Percentiles rank a stretch among this genome's conserved stretches.
Conservation (phyloP, 2,797 vertebrate genomes). For the Sebastes itinus region DNA sequence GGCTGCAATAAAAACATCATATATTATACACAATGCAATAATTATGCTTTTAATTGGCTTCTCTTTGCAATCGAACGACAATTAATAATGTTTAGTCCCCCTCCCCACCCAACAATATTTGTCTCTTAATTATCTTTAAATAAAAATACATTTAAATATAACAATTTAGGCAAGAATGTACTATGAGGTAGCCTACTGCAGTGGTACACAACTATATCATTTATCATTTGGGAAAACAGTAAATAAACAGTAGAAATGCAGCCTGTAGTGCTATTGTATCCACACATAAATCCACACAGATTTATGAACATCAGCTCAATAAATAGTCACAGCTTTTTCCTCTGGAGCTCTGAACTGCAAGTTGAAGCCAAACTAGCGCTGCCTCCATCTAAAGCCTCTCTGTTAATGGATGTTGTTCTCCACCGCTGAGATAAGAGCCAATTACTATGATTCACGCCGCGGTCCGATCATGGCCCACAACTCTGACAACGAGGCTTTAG, state of each 20-base stretch:
- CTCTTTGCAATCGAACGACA: background rate
- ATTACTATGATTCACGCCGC: conserved; percentile 61
- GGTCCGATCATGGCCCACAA: conserved; percentile 19
- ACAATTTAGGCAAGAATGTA: background rate
- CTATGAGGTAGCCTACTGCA: background rate
- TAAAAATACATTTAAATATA: background rate
- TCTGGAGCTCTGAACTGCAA: conserved; percentile 11
- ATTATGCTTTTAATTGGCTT: background rate
- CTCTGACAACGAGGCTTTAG: conserved; percentile 41
- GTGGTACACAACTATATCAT: background rate
- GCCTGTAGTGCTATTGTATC: background rate
- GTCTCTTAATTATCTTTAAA: background rate
- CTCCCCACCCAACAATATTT: background rate
- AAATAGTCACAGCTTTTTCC: conserved; percentile 31
- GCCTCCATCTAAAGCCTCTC: conserved; percentile 29
- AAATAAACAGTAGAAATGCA: background rate
- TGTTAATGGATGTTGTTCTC: conserved; percentile 62
- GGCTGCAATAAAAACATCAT: conserved; percentile 1
- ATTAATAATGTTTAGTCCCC: background rate
- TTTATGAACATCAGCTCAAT: background rate
- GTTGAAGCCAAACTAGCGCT: conserved; percentile 20
- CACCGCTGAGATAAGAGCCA: conserved; percentile 53
- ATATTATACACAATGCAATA: background rate
- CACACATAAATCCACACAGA: background rate
- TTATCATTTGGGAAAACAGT: background rate